Evolutionary conservation across 2,888 invertebrate species (phyloP).

Genomic region (Diarsia dahlii): DNA sequence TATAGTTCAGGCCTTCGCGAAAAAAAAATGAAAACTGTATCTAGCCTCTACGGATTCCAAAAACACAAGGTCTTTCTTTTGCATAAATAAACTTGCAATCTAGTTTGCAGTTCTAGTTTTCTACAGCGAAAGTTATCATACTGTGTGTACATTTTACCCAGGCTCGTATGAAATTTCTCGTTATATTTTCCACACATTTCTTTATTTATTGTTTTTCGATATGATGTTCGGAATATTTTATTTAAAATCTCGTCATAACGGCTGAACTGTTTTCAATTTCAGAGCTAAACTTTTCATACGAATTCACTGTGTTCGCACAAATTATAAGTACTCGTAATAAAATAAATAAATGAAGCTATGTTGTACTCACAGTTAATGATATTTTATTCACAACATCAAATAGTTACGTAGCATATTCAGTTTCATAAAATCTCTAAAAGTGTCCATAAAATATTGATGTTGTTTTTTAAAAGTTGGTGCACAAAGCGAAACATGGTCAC

Average conservation of each 20-base stretch:
- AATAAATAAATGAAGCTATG: neutral
- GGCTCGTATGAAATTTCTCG: neutral
- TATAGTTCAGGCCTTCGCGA: neutral
- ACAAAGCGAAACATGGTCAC: conserved; percentile 27
- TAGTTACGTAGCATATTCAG: conserved; percentile 21
- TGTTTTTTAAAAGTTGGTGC: conserved; percentile 42
- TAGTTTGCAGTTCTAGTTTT: neutral
- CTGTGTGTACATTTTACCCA: neutral
- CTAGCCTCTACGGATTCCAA: neutral
- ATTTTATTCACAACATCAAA: conserved; percentile 29
- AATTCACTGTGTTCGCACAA: neutral
- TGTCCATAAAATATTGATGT: conserved; percentile 44
- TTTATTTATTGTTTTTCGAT: conserved; percentile 22
- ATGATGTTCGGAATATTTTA: conserved; percentile 8
- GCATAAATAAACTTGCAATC: conserved; percentile 21
- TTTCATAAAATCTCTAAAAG: conserved; percentile 25
- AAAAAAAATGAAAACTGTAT: neutral
- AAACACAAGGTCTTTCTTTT: neutral
- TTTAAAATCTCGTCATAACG: conserved; percentile 4
- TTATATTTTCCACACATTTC: neutral
- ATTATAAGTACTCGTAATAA: neutral
- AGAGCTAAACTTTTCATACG: neutral
- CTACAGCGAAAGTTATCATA: neutral
- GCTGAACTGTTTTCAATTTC: conserved; percentile 9
- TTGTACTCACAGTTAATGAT: neutral